Evolutionary conservation across 1,140 invertebrate species (phyloP).

Genomic region (Mactra quadrangularis): DNA sequence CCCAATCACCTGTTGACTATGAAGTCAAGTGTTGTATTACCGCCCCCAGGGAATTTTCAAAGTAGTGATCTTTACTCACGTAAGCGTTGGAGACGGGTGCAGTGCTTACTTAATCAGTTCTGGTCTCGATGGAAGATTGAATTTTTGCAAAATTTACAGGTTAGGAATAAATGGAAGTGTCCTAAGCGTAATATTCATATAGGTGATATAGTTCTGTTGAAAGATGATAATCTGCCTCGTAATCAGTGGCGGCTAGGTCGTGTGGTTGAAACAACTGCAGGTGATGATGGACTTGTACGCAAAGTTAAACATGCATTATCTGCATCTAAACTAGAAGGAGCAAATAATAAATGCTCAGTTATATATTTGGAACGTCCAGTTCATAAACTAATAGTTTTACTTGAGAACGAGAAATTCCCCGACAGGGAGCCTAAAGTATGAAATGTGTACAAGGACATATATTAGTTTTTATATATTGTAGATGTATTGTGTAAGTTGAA

Average conservation of each 20-base stretch:
- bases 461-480: too few species aligned
- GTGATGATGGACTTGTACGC: conserved; percentile 19
- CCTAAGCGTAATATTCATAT: conserved; percentile 5
- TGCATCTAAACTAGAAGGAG: neutral
- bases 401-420: conserved; percentile 26
- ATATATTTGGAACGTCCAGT: too few species aligned
- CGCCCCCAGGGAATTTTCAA: conserved; percentile 44
- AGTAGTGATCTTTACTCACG: too few species aligned
- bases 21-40: conserved; percentile 7
- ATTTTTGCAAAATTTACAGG: conserved; percentile 52
- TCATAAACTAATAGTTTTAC: conserved; percentile 20
- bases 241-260: conserved; percentile 44
- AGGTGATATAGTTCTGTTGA: conserved; percentile 38
- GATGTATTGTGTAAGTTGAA: too few species aligned
- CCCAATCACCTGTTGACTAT: too few species aligned
- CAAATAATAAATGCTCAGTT: neutral
- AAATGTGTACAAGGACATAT: too few species aligned
- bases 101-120: conserved; percentile 51
- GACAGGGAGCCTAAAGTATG: conserved; percentile 36
- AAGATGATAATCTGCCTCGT: conserved; percentile 55
- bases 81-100: conserved; percentile 50
- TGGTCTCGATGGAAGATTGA: conserved; percentile 59
- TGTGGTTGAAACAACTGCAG: neutral
- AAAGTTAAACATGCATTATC: neutral
- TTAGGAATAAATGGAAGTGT: conserved; percentile 34